These are phyloP conservation scores for Sardinella longiceps DNA, from an alignment of 2,797 vertebrate species.

Conservation along the genomic window DNA sequence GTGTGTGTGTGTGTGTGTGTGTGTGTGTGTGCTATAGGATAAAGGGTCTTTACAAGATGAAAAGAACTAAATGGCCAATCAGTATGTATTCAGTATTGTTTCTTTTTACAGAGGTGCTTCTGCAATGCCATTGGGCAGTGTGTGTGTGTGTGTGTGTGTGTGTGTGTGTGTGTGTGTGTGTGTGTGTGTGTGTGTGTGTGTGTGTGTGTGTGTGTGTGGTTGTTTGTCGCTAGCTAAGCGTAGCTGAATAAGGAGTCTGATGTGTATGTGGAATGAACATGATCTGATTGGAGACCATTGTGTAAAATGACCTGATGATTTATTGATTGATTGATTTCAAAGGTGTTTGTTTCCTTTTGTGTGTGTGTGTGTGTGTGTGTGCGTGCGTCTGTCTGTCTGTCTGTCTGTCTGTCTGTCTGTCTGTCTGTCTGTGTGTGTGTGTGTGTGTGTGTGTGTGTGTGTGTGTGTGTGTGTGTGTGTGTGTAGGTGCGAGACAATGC, in stretches of 20 bases:
- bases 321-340: no score
- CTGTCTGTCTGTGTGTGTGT: not conserved
- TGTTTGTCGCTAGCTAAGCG: not conserved
- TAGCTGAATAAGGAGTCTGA: no score
- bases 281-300: not conserved
- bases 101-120: not conserved
- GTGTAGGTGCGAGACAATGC: slow-evolving; percentile 93
- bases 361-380: not conserved
- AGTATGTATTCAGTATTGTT: not conserved
- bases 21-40: no score
- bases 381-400: slow-evolving; percentile 35
- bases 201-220: no score
- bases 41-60: not conserved
- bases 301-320: not conserved
- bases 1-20: no score
- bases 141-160: no score
- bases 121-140: not conserved
- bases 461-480: slow-evolving; percentile 48
- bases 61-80: not conserved
- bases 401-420: not conserved
- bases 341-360: no score
- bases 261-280: not conserved
- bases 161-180: no score
- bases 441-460: slow-evolving; percentile 15
- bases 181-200: no score